Conservation (phyloP, 1,140 invertebrate genomes). For the Diuraphis noxia region DNA sequence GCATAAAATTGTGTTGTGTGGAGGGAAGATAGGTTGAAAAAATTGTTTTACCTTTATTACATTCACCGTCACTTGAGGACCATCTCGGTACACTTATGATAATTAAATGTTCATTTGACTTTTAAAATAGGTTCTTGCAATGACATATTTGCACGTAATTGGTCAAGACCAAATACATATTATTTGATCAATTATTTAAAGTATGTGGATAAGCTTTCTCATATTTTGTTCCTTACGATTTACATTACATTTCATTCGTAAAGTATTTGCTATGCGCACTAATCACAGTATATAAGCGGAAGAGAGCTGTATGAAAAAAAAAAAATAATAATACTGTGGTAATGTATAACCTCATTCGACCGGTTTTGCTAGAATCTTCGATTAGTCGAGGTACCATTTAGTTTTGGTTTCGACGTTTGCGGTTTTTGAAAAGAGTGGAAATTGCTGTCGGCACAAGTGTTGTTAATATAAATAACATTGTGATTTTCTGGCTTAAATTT, state of each 20-base stretch:
- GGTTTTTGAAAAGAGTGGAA: not conserved
- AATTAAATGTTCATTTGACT: not conserved
- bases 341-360: not conserved
- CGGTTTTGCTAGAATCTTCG: not conserved
- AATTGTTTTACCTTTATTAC: not conserved
- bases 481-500: not conserved
- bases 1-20: not conserved
- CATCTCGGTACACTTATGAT: not conserved
- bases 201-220: not conserved
- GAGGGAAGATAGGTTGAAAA: not conserved
- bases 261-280: not conserved
- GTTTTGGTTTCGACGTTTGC: slow-evolving; percentile 9
- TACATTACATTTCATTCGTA: not conserved
- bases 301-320: not conserved
- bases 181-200: not conserved
- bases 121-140: too few species aligned
- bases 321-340: not conserved
- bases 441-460: not conserved
- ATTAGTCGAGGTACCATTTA: slow-evolving; percentile 11
- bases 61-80: not conserved
- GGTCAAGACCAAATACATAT: not conserved
- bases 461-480: not conserved
- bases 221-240: not conserved
- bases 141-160: not conserved
- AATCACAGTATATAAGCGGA: not conserved